These are phyloP conservation scores for Urocolius indicus DNA, from an alignment of 2,113 vertebrate species.

Conservation along the genomic window DNA sequence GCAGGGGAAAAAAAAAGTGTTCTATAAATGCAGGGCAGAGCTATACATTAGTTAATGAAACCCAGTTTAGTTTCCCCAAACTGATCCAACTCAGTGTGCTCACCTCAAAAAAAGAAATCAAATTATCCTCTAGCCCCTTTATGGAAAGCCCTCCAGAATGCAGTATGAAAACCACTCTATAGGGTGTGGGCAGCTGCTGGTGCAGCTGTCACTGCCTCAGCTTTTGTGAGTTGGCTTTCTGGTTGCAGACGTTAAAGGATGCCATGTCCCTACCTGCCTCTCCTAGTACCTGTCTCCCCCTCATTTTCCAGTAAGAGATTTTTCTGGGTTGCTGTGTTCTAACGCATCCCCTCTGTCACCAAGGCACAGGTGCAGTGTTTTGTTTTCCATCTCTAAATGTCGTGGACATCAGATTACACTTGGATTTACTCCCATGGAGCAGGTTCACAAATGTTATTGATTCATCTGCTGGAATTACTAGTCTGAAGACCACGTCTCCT, in stretches of 20 bases:
- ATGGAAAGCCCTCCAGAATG: background rate
- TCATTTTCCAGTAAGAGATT: background rate
- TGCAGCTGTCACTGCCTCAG: background rate
- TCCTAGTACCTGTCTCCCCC: background rate
- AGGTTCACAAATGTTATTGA: background rate
- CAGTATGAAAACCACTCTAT: background rate
- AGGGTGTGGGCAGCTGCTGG: background rate
- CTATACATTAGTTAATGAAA: background rate
- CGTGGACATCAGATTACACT: background rate
- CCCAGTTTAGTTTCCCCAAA: background rate
- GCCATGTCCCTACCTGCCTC: fast-evolving
- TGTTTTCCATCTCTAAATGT: background rate
- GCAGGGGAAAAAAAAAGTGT: background rate
- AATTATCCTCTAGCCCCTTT: background rate
- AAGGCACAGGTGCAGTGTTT: background rate
- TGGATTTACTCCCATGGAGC: background rate
- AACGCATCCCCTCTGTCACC: background rate
- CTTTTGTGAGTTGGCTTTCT: fast-evolving
- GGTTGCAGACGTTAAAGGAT: background rate
- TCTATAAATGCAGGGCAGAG: background rate
- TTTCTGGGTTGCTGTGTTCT: background rate
- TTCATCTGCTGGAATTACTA: background rate
- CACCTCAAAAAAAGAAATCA: background rate
- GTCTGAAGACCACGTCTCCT: fast-evolving
- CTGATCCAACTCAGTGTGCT: background rate